Conservation (phyloP, 2,113 vertebrate genomes). For the Erinaceus europaeus region DNA sequence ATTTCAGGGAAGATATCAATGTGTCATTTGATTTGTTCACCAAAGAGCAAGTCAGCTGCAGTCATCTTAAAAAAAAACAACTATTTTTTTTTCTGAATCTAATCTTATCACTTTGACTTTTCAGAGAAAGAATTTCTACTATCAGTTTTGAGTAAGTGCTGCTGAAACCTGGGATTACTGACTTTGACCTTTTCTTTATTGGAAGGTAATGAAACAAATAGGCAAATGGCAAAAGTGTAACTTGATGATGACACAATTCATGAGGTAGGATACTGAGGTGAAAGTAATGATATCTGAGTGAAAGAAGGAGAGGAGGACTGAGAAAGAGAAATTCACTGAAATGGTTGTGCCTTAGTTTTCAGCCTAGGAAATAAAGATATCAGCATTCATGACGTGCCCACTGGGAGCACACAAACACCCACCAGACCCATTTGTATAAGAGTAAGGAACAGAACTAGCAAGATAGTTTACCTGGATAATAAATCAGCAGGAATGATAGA, state of each 20-base stretch:
- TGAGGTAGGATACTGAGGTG: background rate
- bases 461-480: no score
- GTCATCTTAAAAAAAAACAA: constrained; percentile 47
- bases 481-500: no score
- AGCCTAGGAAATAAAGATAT: no score
- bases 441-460: no score
- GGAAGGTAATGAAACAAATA: constrained; percentile 20
- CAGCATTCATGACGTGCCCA: no score
- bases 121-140: constrained; percentile 8
- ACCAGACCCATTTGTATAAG: no score
- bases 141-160: background rate
- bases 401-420: no score
- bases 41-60: constrained; percentile 21
- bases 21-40: background rate
- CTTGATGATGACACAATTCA: background rate
- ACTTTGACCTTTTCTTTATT: constrained; percentile 65
- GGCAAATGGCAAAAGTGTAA: constrained; percentile 28
- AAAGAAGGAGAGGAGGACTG: no score
- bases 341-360: no score
- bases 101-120: constrained; percentile 41
- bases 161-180: background rate
- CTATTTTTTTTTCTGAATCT: constrained; percentile 26
- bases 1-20: constrained; percentile 35
- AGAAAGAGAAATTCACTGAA: no score
- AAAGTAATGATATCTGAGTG: background rate